Evolutionary conservation across 2,113 vertebrate genomes (phyloP), one percentile per base, ranked within the genome.

Genomic region (Brevimyrus niger): DNA sequence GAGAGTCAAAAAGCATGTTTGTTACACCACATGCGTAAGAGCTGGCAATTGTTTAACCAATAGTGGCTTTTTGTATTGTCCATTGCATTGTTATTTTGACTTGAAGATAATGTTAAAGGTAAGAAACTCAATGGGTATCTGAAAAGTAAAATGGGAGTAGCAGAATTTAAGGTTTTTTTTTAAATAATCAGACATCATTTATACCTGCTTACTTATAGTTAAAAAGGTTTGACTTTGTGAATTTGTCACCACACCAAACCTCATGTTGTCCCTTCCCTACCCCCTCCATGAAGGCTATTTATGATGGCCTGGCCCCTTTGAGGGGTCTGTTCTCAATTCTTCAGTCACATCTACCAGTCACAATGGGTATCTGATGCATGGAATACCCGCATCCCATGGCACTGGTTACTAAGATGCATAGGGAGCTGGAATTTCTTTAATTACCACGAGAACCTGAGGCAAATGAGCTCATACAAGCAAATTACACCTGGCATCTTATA

Each of bases 141-240:
- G 69, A 76, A 76, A 38, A 38, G 17, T 76, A 76, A 73, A 35
- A 35, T 73, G 31, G 31, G 65, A 15, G 27, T 15, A 73, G 31
- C 65, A 35, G 31, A 35, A 35, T 35, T 27, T 13, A 61, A 10
- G 10, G 23, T 27, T 65, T 65, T 65, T 27, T 76, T 47, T 17
- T n/a, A 84, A 47, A 84, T 23, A 46, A 83, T 44, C 35, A 46
- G 7, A 83, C 46, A 8, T 69, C 44, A 76, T 84, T 31, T 58
- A 47, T 21, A 19, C 2, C 42, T 38, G n/a, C 90, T 86, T 90
- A 89, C 89, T 85, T 48, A 55, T 86, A 87, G 90, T 84, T 17
- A 88, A 90, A 86, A 88, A 93, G 89, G 90, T 83, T 90, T 93
- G 93, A 93, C 91, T 94, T 91, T 91, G 91, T 91, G 90, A 92